Evolutionary conservation across 2,888 invertebrate genomes (phyloP).

Genomic region (Latrodectus hesperus): DNA sequence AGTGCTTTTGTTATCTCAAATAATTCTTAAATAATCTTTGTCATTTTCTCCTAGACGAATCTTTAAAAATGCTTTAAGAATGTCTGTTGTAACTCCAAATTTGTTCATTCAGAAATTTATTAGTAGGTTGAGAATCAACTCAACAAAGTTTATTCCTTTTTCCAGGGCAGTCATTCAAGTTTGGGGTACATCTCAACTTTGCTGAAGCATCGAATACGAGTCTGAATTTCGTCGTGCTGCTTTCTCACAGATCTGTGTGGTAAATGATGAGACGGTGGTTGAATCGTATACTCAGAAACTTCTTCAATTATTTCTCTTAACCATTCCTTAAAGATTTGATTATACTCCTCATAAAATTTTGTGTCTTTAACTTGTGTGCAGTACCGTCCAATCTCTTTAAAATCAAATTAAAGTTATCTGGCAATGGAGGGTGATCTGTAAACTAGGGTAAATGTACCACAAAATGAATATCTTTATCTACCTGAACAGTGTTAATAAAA

Average conservation of each 20-base stretch:
- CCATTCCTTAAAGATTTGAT: slow-evolving; percentile 11
- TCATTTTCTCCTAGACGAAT: background rate
- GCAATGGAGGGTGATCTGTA: background rate
- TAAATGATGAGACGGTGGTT: no score
- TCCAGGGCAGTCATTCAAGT: no score
- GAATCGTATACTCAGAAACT: background rate
- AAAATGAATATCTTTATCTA: no score
- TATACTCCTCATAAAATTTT: slow-evolving; percentile 14
- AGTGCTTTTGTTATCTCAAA: slow-evolving; percentile 2
- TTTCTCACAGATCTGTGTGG: no score
- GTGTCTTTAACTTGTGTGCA: background rate
- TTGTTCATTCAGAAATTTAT: no score
- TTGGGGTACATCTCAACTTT: background rate
- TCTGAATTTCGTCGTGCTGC: background rate
- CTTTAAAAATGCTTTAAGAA: no score
- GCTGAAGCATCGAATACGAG: slow-evolving; percentile 11
- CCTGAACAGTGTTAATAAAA: no score
- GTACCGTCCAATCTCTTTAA: background rate
- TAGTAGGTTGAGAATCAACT: no score
- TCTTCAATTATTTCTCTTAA: slow-evolving; percentile 7
- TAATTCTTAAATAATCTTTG: slow-evolving; percentile 7
- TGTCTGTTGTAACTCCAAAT: no score
- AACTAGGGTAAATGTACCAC: background rate
- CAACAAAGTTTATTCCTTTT: background rate
- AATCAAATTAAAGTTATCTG: background rate